Percentiles rank a stretch among this genome's conserved stretches.
Conservation (phyloP, 2,113 vertebrate species). For the zebrafish (Danio rerio) region DNA sequence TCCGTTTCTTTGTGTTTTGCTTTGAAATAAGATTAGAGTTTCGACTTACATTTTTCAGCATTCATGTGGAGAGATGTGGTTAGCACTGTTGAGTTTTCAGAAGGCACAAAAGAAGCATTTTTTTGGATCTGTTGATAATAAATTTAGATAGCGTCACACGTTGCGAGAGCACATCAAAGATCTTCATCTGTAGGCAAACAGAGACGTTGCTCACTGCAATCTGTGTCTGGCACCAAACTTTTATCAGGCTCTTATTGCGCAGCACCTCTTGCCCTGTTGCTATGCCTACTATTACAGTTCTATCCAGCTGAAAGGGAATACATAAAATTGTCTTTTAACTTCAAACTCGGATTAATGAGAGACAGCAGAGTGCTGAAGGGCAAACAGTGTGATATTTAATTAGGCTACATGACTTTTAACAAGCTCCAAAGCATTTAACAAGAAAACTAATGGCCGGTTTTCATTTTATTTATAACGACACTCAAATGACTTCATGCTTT, state of each 20-base stretch:
- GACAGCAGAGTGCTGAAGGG: background rate
- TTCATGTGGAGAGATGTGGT: background rate
- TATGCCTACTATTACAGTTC: conserved; percentile 86
- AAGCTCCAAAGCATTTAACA: conserved; percentile 2
- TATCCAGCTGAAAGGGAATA: conserved; percentile 80
- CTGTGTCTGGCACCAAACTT: conserved; percentile 79
- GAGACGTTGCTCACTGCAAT: conserved; percentile 49
- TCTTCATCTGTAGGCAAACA: conserved; percentile 52
- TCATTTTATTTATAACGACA: conserved; percentile 15
- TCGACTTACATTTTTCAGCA: conserved; percentile 4
- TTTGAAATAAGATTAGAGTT: background rate
- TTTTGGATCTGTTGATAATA: background rate
- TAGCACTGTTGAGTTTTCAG: background rate
- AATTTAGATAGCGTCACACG: background rate
- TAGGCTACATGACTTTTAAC: background rate
- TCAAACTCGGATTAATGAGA: background rate
- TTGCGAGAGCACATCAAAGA: background rate
- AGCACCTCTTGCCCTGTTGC: conserved; percentile 83
- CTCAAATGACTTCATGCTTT: background rate
- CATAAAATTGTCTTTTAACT: background rate
- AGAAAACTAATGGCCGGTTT: conserved; percentile 7
- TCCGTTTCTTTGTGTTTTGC: background rate
- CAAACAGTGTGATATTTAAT: conserved; percentile 18
- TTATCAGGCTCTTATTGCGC: conserved; percentile 89
- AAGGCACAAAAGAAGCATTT: background rate